These are phyloP conservation scores for Rostratula benghalensis DNA, from an alignment of 2,113 vertebrate species.

Conservation along the genomic window DNA sequence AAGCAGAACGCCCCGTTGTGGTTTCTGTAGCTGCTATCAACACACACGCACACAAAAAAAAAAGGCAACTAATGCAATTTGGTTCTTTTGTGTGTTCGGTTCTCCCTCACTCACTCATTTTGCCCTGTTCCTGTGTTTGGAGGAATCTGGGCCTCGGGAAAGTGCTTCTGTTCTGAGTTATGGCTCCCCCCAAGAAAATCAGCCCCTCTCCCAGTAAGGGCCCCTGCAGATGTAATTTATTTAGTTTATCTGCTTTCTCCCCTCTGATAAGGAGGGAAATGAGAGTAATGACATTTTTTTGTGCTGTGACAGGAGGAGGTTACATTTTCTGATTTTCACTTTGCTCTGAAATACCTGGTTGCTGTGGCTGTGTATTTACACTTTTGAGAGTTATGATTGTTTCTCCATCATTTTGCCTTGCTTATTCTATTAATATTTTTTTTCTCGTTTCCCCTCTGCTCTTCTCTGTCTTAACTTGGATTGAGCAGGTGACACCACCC, in stretches of 20 bases:
- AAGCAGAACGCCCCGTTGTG: accelerated
- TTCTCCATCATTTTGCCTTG: neutral
- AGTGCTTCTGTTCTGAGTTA: neutral
- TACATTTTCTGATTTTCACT: neutral
- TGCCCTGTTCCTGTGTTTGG: accelerated
- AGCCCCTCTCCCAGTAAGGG: neutral
- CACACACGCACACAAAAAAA: neutral
- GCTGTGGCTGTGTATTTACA: neutral
- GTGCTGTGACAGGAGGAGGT: neutral
- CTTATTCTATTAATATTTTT: neutral
- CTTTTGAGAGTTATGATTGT: neutral
- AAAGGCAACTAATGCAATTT: accelerated
- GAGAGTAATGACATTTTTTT: neutral
- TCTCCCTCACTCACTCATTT: accelerated
- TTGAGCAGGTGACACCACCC: neutral
- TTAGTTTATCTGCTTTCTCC: neutral
- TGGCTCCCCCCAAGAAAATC: neutral
- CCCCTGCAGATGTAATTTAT: neutral
- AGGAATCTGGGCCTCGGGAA: neutral
- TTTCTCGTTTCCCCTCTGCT: neutral
- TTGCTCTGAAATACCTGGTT: neutral
- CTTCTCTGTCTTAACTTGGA: accelerated
- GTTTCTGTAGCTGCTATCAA: neutral
- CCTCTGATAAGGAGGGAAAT: neutral
- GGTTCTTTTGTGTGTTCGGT: accelerated